Percentiles rank a stretch among this genome's conserved stretches.
Evolutionary conservation across 2,113 vertebrate species (phyloP).

Genomic region (Athene cunicularia): DNA sequence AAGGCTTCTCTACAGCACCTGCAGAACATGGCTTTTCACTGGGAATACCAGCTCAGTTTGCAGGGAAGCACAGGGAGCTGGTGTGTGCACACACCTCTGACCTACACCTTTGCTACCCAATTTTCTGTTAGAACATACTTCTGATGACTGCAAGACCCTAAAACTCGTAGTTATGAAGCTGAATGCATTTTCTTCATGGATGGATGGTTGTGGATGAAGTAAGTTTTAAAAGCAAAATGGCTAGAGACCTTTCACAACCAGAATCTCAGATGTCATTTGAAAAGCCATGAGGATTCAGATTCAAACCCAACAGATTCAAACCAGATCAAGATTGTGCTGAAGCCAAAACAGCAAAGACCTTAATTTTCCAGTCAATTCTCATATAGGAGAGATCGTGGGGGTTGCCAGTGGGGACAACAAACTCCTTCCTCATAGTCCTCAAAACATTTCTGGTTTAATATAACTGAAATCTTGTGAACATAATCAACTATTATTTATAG

Average conservation of each 20-base stretch:
- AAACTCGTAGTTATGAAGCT: background rate
- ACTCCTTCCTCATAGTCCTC: background rate
- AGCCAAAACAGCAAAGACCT: background rate
- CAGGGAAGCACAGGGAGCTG: background rate
- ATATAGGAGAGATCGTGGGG: accelerated
- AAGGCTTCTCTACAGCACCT: background rate
- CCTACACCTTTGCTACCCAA: background rate
- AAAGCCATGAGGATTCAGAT: background rate
- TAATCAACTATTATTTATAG: background rate
- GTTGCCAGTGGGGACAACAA: background rate
- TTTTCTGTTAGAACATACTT: conserved; percentile 1
- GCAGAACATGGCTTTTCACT: background rate
- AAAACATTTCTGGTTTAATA: background rate
- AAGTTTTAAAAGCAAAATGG: background rate
- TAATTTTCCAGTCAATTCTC: background rate
- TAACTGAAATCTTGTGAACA: background rate
- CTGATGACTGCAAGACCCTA: background rate
- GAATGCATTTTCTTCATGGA: background rate
- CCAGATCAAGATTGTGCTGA: background rate
- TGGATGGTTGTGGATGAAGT: background rate
- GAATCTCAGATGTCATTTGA: background rate
- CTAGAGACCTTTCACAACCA: background rate
- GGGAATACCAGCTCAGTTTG: background rate
- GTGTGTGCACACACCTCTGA: background rate
- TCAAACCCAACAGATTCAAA: background rate